Evolutionary conservation across 2,888 invertebrate genomes (phyloP).

Genomic region (Altica lythri): DNA sequence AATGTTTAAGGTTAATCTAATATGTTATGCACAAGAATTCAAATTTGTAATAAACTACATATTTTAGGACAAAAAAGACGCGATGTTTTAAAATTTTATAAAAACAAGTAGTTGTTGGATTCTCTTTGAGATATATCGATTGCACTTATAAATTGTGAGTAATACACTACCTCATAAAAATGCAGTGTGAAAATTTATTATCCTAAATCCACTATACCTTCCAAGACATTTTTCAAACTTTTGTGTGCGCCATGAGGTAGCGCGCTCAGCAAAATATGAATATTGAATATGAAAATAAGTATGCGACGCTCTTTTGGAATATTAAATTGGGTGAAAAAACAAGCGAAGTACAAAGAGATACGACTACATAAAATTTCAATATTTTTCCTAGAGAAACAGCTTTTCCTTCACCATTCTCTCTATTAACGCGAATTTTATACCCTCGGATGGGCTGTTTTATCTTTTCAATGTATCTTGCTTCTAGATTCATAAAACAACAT

Average conservation of each 20-base stretch:
- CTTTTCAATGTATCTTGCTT: slow-evolving; percentile 14
- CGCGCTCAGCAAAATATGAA: slow-evolving; percentile 24
- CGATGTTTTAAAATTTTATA: too few relatives aligned
- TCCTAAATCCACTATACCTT: slow-evolving; percentile 26
- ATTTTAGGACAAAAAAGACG: too few relatives aligned
- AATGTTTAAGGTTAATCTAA: too few relatives aligned
- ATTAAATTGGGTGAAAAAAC: slow-evolving; percentile 30
- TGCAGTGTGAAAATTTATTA: slow-evolving; percentile 36
- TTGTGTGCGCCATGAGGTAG: slow-evolving; percentile 16
- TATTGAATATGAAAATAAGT: slow-evolving; percentile 29
- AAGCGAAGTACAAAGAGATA: slow-evolving; percentile 23
- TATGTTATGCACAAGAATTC: too few relatives aligned
- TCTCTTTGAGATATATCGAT: slow-evolving; percentile 27
- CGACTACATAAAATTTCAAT: slow-evolving; percentile 26
- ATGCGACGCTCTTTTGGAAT: slow-evolving; percentile 19
- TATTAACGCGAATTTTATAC: slow-evolving; percentile 11
- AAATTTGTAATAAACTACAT: too few relatives aligned
- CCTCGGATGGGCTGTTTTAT: slow-evolving; percentile 10
- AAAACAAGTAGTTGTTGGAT: background rate
- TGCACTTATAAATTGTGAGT: slow-evolving; percentile 34
- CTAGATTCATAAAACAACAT: slow-evolving; percentile 6
- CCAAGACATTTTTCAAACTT: slow-evolving; percentile 32
- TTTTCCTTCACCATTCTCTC: slow-evolving; percentile 13
- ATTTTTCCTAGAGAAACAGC: slow-evolving; percentile 18
- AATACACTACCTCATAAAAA: slow-evolving; percentile 36